Base-by-base conservation (phyloP, 1,140 invertebrate genomes). In the Goniozus legneri region DNA sequence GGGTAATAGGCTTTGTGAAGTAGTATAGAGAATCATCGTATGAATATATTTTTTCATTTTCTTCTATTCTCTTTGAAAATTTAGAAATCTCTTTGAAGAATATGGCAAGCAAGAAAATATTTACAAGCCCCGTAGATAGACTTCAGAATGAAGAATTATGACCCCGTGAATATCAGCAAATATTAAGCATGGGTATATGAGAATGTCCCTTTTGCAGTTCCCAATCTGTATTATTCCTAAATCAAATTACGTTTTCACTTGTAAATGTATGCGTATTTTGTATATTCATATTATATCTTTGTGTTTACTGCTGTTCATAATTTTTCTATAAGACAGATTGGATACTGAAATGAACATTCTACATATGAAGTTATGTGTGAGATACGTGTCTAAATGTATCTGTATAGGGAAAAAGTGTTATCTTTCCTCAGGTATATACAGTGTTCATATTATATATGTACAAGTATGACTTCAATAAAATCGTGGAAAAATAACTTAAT, bases 151-250 rank as follows among this genome's bases (percentile, higher is more conserved):
- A 52, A 52, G 48, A 62, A 61, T 64, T 66, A 73, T 63, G 65
- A 47, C 72, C 61, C 62, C 62, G 62, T 58, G 56, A 64, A 67
- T 60, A 61, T 64, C 66, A 64, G 57, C 63, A 64, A 66, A 69
- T 66, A 71, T 69, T 58, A 73, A 79, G 75, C 75, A 78, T 76
- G 71, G 72, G 70, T 75, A 80, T 78, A 79, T 80, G 80, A 82
- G 80, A 82, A 81, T 81, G 80, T 79, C 77, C 78, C 78, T 80
- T 79, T 81, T 75, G 77, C 73, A 79, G 77, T 77, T 78, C 76
- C 77, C 77, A 80, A 79, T 79, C 78, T 80, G 79, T 78, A 70
- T 70, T 67, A 70, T 61, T 64, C 61, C 54, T 64, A 66, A 47
- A 27, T 27, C 24, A 6, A 27, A 6, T 10, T n/a, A 14, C 35